These are phyloP conservation scores for Heliconius sara DNA, from an alignment of 2,888 invertebrate species.

Conservation along the genomic window DNA sequence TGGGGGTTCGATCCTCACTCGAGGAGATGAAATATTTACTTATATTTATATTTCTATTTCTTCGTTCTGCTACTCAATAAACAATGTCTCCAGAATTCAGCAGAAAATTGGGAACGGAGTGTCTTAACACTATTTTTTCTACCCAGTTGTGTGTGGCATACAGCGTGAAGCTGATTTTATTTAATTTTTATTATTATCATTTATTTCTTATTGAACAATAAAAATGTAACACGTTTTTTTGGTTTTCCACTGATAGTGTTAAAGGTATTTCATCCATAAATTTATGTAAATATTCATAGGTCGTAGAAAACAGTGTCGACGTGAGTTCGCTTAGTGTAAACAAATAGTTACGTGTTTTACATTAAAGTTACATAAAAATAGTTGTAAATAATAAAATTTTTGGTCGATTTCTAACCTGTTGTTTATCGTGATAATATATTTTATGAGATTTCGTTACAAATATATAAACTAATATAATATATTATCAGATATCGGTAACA, in stretches of 20 bases:
- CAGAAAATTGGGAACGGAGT: no score
- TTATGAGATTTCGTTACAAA: constrained; percentile 13
- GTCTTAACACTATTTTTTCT: no score
- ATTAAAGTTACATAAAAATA: constrained; percentile 17
- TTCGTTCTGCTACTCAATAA: no score
- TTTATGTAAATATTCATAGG: constrained; percentile 21
- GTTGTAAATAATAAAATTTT: background rate
- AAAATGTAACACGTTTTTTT: constrained; percentile 1
- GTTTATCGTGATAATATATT: background rate
- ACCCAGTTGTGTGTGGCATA: no score
- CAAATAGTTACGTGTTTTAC: constrained; percentile 15
- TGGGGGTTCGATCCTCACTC: no score
- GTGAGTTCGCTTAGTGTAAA: constrained; percentile 11
- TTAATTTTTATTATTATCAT: background rate
- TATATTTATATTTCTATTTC: no score
- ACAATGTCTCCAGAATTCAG: no score
- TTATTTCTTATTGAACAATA: background rate
- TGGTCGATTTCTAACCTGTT: constrained; percentile 14
- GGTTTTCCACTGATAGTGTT: background rate
- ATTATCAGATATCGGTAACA: background rate
- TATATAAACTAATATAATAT: background rate
- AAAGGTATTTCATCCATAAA: constrained; percentile 6
- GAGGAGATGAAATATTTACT: no score
- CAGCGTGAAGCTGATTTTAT: no score
- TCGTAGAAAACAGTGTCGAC: constrained; percentile 13